Conservation (phyloP, 2,888 invertebrate species). For the Pseudoips prasinana region DNA sequence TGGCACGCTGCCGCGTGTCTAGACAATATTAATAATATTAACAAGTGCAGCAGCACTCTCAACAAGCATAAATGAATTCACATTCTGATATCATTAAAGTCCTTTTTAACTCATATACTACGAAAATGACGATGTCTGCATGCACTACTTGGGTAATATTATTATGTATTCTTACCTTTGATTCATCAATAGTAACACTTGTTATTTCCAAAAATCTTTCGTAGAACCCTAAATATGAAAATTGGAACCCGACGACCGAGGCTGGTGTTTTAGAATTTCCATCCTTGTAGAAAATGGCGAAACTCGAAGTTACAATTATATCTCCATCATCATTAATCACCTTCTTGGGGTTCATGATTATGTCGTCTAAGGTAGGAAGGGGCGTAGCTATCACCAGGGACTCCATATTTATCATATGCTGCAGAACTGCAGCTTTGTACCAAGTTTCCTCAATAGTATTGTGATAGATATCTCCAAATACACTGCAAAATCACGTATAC, state of each 20-base stretch:
- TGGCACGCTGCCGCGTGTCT: too few species aligned
- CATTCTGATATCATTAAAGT: too few species aligned
- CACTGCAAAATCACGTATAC: slow-evolving; percentile 68
- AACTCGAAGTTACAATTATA: slow-evolving; percentile 89
- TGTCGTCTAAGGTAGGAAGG: slow-evolving; percentile 73
- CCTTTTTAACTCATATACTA: too few species aligned
- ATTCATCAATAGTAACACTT: slow-evolving; percentile 37
- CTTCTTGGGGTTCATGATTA: slow-evolving; percentile 50
- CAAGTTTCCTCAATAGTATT: slow-evolving; percentile 94
- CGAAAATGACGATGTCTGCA: too few species aligned
- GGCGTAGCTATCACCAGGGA: slow-evolving; percentile 91
- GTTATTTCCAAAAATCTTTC: slow-evolving; percentile 86
- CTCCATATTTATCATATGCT: slow-evolving; percentile 88
- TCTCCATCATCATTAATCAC: slow-evolving; percentile 72
- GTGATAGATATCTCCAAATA: slow-evolving; percentile 88
- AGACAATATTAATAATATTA: too few species aligned
- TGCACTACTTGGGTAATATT: too few species aligned
- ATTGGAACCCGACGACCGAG: slow-evolving; percentile 94
- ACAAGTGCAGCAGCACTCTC: too few species aligned
- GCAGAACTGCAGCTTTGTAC: slow-evolving; percentile 95
- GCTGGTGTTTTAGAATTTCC: slow-evolving; percentile 90
- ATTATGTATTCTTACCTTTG: slow-evolving; percentile 48
- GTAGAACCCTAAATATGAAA: slow-evolving; percentile 86
- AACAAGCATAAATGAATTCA: too few species aligned
- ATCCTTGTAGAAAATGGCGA: slow-evolving; percentile 91